These are phyloP conservation scores for Syndactyla subalaris DNA, from an alignment of 2,797 vertebrate genomes.

Conservation along the genomic window DNA sequence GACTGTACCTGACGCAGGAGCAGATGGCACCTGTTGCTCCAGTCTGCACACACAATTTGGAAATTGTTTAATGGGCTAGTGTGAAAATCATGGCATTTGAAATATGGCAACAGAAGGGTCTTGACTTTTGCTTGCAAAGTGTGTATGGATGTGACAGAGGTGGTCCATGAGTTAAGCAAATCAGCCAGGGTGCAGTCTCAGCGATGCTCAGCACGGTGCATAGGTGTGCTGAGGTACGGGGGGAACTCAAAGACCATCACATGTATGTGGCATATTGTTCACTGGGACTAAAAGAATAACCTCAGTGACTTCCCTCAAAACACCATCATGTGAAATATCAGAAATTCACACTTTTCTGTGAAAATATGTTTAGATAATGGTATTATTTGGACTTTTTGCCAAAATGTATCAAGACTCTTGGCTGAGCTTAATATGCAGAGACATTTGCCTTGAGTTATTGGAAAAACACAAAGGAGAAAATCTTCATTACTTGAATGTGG, in stretches of 20 bases:
- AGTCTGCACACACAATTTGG: neutral
- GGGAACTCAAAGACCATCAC: neutral
- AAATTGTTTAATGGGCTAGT: neutral
- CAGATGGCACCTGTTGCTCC: neutral
- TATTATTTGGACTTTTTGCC: neutral
- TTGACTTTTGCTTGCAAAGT: neutral
- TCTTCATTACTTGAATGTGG: neutral
- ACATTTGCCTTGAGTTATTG: neutral
- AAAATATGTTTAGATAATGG: neutral
- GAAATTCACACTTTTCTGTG: neutral
- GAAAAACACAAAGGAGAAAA: neutral
- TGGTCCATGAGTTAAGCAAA: neutral
- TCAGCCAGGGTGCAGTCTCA: neutral
- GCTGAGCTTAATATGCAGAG: neutral
- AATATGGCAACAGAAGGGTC: neutral
- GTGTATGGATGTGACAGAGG: neutral
- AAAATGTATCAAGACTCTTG: neutral
- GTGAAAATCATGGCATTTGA: neutral
- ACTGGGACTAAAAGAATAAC: neutral
- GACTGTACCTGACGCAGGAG: neutral
- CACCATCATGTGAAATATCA: neutral
- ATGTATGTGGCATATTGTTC: fast-evolving
- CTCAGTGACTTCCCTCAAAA: neutral
- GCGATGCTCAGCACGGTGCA: fast-evolving
- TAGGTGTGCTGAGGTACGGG: fast-evolving